These are phyloP conservation scores for Podilymbus podiceps DNA, from an alignment of 2,113 vertebrate genomes.

Conservation along the genomic window DNA sequence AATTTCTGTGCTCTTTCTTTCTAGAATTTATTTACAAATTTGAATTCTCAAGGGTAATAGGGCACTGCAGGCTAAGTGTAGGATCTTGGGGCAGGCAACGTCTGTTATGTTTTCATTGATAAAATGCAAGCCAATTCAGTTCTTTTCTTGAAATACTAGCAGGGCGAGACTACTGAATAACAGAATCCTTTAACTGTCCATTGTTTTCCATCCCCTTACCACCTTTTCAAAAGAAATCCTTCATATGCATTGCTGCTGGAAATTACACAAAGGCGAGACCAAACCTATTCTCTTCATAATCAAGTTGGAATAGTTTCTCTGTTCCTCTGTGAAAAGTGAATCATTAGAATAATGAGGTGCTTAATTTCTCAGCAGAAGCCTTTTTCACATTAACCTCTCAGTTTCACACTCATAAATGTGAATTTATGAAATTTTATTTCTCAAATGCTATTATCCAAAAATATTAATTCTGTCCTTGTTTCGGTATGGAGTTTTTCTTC, in stretches of 20 bases:
- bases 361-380: conserved; percentile 25
- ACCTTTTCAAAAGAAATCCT: not conserved
- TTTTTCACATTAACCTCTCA: conserved; percentile 1
- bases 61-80: not conserved
- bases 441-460: not conserved
- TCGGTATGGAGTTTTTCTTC: conserved; percentile 38
- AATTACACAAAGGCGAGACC: not conserved
- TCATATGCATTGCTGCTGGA: not conserved
- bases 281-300: not conserved
- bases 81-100: not conserved
- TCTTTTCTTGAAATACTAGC: not conserved
- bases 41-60: not conserved
- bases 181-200: not conserved
- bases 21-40: not conserved
- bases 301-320: not conserved
- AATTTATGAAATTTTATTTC: conserved; percentile 43
- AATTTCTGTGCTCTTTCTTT: not conserved
- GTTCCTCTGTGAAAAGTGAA: not conserved
- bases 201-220: not conserved
- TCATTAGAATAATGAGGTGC: conserved; percentile 20
- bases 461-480: conserved; percentile 45
- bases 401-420: not conserved
- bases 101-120: not conserved
- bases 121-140: not conserved
- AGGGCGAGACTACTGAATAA: not conserved